Conservation (phyloP, 2,888 invertebrate species). For the Melanotus villosus region DNA sequence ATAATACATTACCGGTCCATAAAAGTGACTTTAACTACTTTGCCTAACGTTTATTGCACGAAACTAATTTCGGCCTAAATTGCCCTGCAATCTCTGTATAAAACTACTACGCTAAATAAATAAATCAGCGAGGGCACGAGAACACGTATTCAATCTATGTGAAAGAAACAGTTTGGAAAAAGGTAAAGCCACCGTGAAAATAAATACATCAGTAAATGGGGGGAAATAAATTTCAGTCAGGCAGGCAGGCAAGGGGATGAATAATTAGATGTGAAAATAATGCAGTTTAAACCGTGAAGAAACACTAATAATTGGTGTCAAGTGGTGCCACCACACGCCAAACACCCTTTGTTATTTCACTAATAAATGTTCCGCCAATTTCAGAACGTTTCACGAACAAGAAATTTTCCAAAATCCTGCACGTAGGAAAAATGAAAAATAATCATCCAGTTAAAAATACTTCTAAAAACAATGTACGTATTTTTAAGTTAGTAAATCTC, state of each 20-base stretch:
- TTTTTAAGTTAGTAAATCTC: no score
- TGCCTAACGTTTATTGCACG: slow-evolving; percentile 24
- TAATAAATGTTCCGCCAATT: no score
- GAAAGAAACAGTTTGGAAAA: neutral
- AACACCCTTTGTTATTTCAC: neutral
- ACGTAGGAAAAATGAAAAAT: no score
- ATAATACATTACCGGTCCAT: slow-evolving; percentile 25
- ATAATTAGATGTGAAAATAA: neutral
- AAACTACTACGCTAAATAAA: neutral
- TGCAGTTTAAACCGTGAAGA: neutral
- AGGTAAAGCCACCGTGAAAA: neutral
- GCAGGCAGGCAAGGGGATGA: no score
- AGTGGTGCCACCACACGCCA: slow-evolving; percentile 30
- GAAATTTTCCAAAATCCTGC: no score
- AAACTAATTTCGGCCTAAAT: slow-evolving; percentile 28
- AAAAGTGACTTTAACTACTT: slow-evolving; percentile 29
- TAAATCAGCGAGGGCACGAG: neutral
- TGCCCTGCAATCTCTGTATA: slow-evolving; percentile 16
- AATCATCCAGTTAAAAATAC: no score
- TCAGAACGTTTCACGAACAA: neutral
- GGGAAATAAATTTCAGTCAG: neutral
- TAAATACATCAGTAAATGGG: no score
- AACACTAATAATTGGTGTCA: slow-evolving; percentile 23
- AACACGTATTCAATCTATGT: neutral
- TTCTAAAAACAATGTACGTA: no score